Conservation (phyloP, 23 tunicate genomes). For the Styela clava region DNA sequence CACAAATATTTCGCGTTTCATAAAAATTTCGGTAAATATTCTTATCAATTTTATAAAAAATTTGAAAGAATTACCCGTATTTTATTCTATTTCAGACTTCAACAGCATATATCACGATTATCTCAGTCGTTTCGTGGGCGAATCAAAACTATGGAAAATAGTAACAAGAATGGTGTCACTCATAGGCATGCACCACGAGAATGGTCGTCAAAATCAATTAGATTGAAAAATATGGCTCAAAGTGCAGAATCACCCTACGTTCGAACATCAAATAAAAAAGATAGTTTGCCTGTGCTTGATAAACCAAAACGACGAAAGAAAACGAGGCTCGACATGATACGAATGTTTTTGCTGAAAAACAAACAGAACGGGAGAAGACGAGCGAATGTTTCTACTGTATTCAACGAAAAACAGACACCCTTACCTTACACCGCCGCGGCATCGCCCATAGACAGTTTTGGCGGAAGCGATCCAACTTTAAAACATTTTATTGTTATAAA, state of each 20-base stretch:
- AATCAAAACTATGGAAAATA: not conserved
- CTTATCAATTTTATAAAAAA: too few species aligned
- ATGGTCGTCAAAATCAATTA: not conserved
- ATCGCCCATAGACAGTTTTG: not conserved
- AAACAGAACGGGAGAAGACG: not conserved
- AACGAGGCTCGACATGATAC: not conserved
- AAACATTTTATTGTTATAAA: not conserved
- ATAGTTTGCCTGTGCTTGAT: not conserved
- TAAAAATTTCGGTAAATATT: too few species aligned
- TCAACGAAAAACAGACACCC: not conserved
- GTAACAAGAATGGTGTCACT: not conserved
- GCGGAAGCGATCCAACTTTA: not conserved
- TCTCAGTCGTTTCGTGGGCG: not conserved
- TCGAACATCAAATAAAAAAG: not conserved
- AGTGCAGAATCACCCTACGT: not conserved
- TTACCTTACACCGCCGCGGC: not conserved
- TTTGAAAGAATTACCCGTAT: too few species aligned
- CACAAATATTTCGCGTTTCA: too few species aligned
- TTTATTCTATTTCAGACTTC: not conserved
- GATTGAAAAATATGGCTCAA: not conserved
- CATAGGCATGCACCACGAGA: too few species aligned
- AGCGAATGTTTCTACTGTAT: not conserved
- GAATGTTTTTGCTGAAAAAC: not conserved
- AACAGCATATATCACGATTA: not conserved
- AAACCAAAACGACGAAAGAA: not conserved